Base-by-base conservation (phyloP, 30 jellyfish, hydroid and myxozoan genomes). In the Aurelia coerulea region DNA sequence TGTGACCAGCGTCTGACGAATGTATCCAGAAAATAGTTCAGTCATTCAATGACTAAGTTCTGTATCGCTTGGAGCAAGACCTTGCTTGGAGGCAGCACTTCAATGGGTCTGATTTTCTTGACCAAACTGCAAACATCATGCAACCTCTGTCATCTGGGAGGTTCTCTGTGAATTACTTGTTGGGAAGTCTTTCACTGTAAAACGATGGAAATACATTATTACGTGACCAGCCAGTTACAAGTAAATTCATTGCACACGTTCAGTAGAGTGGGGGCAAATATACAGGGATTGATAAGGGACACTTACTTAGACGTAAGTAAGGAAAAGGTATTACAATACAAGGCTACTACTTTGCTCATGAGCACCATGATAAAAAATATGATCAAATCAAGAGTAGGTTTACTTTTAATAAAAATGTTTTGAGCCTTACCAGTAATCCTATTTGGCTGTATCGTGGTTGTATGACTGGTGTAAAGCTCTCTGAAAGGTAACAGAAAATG, bases 361-460 rank as follows among this genome's bases (percentile, higher is more conserved):
- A 2, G 5, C 5, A 37, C 49, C 49, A 37, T 37, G 5, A 37
- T 37, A 2, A 37, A 37, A 37, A 37, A 37, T 3, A 37, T 37
- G 49, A 37, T 37, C 49, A 37, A 37, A 16, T 13, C 15, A 66
- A 0, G 19, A 37, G 11, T 15, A 9, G 23, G 12, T n/a, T 68
- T 29, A 3, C 52, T 4, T 33, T 50, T 17, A 58, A 62, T 10
- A 69, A 41, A 6, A 78, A 78, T 34, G 62, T 59, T 62, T 35
- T 65, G 68, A 62, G 75, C 65, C 62, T 50, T 37, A 80, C 90
- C 90, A 2, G 81, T 80, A 2, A 80, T 80, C 39, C 90, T 65
- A 65, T 56, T 80, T 14, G 80, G 10, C 52, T 42, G 90, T 49
- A 66, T 5, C 32, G 62, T 15, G 8, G 68, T 66, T 14, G 68